Evolutionary conservation across 2,888 invertebrate species (phyloP).

Genomic region (Diloba caeruleocephala): DNA sequence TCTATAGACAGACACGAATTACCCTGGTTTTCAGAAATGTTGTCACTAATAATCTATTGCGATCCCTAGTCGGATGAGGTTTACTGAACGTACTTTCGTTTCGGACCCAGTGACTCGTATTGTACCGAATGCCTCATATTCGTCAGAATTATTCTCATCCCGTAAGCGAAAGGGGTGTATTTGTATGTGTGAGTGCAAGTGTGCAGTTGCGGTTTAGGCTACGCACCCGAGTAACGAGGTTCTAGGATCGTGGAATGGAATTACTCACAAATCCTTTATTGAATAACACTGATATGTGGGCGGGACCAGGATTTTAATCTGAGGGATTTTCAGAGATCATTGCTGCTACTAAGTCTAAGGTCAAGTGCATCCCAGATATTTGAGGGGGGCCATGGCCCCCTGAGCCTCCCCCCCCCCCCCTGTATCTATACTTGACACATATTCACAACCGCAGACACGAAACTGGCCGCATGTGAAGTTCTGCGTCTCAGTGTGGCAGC

Average conservation of each 20-base stretch:
- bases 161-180: conserved; percentile 30
- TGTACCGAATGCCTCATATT: conserved; percentile 17
- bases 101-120: conserved; percentile 31
- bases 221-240: conserved; percentile 10
- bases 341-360: too few species aligned
- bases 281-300: conserved; percentile 3
- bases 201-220: too few species aligned
- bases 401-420: too few species aligned
- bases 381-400: too few species aligned
- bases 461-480: too few species aligned
- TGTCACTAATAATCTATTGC: conserved; percentile 22
- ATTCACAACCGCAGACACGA: too few species aligned
- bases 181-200: conserved; percentile 20
- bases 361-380: too few species aligned
- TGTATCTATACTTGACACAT: too few species aligned
- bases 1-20: conserved; percentile 25
- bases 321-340: too few species aligned
- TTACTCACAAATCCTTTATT: conserved; percentile 23
- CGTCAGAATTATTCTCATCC: conserved; percentile 27
- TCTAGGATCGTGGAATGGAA: conserved; percentile 13
- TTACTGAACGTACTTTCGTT: conserved; percentile 21
- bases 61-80: conserved; percentile 14
- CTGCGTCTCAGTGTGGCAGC: too few species aligned
- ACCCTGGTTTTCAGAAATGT: conserved; percentile 14
- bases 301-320: too few species aligned